These are phyloP conservation scores for Morpho helenor DNA, from an alignment of 2,888 invertebrate genomes.

Conservation along the genomic window DNA sequence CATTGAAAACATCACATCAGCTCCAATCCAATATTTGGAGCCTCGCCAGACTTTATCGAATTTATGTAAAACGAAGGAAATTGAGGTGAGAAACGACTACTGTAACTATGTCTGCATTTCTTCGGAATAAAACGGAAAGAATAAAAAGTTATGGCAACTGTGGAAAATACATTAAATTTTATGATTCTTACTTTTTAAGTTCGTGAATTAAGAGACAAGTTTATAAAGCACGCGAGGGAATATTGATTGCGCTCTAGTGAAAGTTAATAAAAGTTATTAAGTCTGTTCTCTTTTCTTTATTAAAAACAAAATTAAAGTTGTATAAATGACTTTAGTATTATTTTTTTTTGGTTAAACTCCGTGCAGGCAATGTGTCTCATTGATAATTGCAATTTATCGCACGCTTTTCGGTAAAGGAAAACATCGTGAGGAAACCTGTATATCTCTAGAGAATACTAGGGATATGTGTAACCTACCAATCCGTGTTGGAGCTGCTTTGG, in stretches of 20 bases:
- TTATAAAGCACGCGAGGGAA: slow-evolving; percentile 25
- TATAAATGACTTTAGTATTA: no score
- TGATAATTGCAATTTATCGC: no score
- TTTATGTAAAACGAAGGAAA: slow-evolving; percentile 63
- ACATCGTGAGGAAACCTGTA: no score
- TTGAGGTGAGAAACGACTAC: slow-evolving; percentile 55
- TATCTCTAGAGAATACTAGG: no score
- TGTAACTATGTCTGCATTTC: slow-evolving; percentile 36
- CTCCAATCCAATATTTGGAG: slow-evolving; percentile 47
- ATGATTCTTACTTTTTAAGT: slow-evolving; percentile 21
- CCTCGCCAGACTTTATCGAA: slow-evolving; percentile 62
- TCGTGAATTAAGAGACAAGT: slow-evolving; percentile 27
- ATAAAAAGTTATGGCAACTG: slow-evolving; percentile 22
- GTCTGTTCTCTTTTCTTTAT: slow-evolving; percentile 1
- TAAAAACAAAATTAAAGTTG: not conserved
- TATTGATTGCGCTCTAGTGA: slow-evolving; percentile 24
- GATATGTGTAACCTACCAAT: no score
- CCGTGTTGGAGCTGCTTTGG: no score
- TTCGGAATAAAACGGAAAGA: slow-evolving; percentile 13
- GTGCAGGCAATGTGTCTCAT: no score
- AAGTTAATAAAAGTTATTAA: slow-evolving; percentile 9
- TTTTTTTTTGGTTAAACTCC: no score
- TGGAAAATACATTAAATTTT: slow-evolving; percentile 27
- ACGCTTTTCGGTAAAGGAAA: no score
- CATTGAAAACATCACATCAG: slow-evolving; percentile 32